Evolutionary conservation across 2,888 invertebrate genomes (phyloP).

Genomic region (Epirrhoe tristata): DNA sequence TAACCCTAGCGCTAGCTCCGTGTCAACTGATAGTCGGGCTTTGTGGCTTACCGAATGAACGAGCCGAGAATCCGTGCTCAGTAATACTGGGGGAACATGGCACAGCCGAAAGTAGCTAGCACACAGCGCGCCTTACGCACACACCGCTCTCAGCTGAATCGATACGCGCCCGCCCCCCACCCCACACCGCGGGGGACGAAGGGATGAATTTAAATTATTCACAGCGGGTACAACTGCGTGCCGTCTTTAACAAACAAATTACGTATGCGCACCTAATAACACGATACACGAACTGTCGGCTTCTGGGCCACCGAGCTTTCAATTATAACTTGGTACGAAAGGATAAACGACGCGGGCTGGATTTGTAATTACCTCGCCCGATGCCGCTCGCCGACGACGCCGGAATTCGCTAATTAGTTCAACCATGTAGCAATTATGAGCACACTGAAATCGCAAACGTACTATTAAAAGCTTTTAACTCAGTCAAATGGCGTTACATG

Average conservation of each 20-base stretch:
- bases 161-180: constrained; percentile 68
- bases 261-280: constrained; percentile 83
- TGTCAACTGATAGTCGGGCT: constrained; percentile 71
- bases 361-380: constrained; percentile 71
- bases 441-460: constrained; percentile 60
- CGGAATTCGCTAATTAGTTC: constrained; percentile 65
- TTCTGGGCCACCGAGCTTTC: constrained; percentile 78
- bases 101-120: constrained; percentile 63
- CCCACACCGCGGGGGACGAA: constrained; percentile 56
- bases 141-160: constrained; percentile 60
- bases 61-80: constrained; percentile 71
- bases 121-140: constrained; percentile 55
- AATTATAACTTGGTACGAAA: constrained; percentile 75
- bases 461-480: constrained; percentile 60
- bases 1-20: constrained; percentile 61
- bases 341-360: constrained; percentile 73
- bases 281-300: constrained; percentile 72
- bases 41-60: constrained; percentile 73
- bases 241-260: constrained; percentile 85
- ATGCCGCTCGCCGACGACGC: constrained; percentile 53
- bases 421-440: constrained; percentile 70
- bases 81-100: constrained; percentile 70
- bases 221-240: constrained; percentile 83
- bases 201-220: constrained; percentile 85
- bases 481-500: constrained; percentile 33